Percentiles rank a stretch among this genome's conserved stretches.
Conservation (phyloP, 2,888 invertebrate species). For the Tolmerus cingulatus region DNA sequence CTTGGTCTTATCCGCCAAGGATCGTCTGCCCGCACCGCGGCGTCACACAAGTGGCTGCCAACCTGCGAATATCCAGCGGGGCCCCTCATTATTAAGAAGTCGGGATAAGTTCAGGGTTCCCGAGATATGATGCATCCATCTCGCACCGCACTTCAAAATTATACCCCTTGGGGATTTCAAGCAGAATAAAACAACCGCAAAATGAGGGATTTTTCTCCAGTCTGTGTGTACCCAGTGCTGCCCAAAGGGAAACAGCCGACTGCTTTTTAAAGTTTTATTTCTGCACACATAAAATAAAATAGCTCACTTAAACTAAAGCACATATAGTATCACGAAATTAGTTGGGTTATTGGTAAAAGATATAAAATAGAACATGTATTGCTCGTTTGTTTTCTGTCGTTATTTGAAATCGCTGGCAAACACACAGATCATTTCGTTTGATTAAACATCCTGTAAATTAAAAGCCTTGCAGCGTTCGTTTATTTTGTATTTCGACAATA, state of each 20-base stretch:
- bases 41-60: neutral
- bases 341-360: neutral
- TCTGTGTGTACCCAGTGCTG: neutral
- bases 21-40: neutral
- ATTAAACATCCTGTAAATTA: too few species aligned
- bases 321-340: neutral
- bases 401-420: too few species aligned
- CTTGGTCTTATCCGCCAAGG: neutral
- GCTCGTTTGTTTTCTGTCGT: too few species aligned
- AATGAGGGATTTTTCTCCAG: neutral
- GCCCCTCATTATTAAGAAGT: conserved; percentile 20
- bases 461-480: too few species aligned
- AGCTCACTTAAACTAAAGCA: neutral
- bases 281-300: neutral
- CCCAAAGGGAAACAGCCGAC: neutral
- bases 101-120: neutral
- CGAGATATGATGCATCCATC: neutral
- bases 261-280: neutral
- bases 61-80: neutral
- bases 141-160: neutral
- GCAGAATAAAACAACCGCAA: neutral
- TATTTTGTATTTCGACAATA: too few species aligned
- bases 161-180: neutral
- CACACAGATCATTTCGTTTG: too few species aligned
- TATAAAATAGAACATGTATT: too few species aligned